phyloP scores from a whole-genome alignment of 1,140 invertebrate species.

The Metaphire vulgaris region DNA sequence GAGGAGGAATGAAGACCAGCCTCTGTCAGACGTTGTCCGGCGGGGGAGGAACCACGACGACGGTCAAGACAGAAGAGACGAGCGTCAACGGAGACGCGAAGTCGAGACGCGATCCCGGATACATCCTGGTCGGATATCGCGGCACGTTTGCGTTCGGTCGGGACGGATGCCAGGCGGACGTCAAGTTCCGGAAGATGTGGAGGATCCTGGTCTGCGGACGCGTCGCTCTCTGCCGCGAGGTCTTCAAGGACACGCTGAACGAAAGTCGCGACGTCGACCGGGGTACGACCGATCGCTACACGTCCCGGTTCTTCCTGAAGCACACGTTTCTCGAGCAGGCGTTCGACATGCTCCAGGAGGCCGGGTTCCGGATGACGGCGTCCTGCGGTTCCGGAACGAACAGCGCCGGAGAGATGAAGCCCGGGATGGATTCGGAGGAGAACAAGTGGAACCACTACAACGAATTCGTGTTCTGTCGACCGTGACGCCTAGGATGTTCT shows the following conservation, averaged over 20 bases:
- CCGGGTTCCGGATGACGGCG: conserved; percentile 64
- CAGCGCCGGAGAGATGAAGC: conserved; percentile 71
- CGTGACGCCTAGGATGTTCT: too few species aligned
- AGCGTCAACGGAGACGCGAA: too few species aligned
- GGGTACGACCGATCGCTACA: conserved; percentile 82
- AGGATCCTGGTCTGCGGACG: conserved; percentile 91
- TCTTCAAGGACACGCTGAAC: too few species aligned
- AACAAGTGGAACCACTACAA: too few species aligned
- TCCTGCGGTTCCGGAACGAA: conserved; percentile 84
- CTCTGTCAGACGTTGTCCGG: too few species aligned
- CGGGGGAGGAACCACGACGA: too few species aligned
- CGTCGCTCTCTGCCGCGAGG: conserved; percentile 58
- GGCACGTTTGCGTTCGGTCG: conserved; percentile 98
- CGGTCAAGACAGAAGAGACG: too few species aligned
- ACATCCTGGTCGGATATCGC: conserved; percentile 91
- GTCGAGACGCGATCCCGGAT: conserved; percentile 57
- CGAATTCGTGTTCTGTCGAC: too few species aligned
- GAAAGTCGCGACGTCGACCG: conserved; percentile 99
- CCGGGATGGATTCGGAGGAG: conserved; percentile 89
- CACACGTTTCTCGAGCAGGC: conserved; percentile 96
- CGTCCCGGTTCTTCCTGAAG: conserved; percentile 93
- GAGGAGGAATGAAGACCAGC: too few species aligned
- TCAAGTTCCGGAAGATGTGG: conserved; percentile 96
- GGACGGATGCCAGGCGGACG: conserved; percentile 81
- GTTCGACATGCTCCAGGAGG: conserved; percentile 91